Evolutionary conservation across 2,888 invertebrate genomes (phyloP), one percentile per base, ranked within the genome.

Genomic region (Teleogryllus oceanicus): DNA sequence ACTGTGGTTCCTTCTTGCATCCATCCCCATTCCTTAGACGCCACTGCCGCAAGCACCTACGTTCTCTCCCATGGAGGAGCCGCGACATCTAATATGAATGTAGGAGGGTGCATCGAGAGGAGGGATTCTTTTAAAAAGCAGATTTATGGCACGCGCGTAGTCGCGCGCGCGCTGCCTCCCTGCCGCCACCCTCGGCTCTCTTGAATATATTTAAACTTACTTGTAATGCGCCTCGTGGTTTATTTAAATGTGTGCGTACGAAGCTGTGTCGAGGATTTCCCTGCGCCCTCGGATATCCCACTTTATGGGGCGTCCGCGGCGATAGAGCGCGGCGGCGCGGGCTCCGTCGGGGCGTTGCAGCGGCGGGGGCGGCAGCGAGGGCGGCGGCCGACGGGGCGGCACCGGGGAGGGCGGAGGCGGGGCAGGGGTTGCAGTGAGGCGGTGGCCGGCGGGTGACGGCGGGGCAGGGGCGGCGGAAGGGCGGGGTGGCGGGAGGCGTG

Each of bases 201-300:
- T 62, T 62, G 62, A 62, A 62, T 62, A 62, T 62, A 62, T 62
- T 62, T 62, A 62, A 62, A 62, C 16, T 62, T 62, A 62, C 16
- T 62, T 13, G 16, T 62, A 62, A 62, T 62, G 62, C 62, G 13
- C 62, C n/a, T 13, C 62, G 62, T 62, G 62, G 12, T 62, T 62
- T 62, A 62, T 62, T 62, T 62, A 62, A 62, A 62, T 62, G 62
- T n/a, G 62, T n/a, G 62, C 62, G 62, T n/a, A 62, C 62, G 13
- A 37, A 37, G 37, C 37, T 37, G 37, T 37, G 37, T 37, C 37
- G 37, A 37, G 37, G 8, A 37, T 37, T 37, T 5, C 37, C 37
- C 37, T 37, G 37, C 37, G 37, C 37, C 37, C 37, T 37, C 37
- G 37, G 37, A 37, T 37, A 37, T 37, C 37, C 37, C 37, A 37